These are phyloP conservation scores for Epizoanthus scotinus DNA, from an alignment of 92 coral and sea anemone species.

Conservation along the genomic window DNA sequence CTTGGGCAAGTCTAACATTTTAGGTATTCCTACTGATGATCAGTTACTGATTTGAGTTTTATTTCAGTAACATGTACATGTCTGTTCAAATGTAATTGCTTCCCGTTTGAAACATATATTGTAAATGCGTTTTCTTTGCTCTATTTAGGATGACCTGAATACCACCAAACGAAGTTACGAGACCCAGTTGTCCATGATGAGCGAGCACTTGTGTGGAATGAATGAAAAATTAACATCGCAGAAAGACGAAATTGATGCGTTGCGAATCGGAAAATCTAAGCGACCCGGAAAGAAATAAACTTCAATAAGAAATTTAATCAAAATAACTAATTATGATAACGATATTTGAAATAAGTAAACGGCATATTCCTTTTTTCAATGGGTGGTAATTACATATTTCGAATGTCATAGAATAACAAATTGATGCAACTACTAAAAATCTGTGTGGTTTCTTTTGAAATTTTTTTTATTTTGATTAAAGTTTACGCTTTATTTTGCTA, in stretches of 20 bases:
- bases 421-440: no score
- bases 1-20: no score
- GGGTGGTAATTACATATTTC: no score
- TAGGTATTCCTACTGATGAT: no score
- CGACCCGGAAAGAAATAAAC: constrained; percentile 77
- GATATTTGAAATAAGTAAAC: not conserved
- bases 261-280: constrained; percentile 81
- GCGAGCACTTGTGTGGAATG: constrained; percentile 98
- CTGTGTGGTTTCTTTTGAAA: no score
- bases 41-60: no score
- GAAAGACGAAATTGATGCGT: constrained; percentile 91
- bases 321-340: not conserved
- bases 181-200: constrained; percentile 97
- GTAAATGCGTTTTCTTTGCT: not conserved
- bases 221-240: constrained; percentile 93
- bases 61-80: no score
- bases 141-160: constrained; percentile 85
- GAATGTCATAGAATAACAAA: no score
- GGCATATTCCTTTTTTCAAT: no score
- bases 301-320: not conserved
- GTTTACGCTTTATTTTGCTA: no score
- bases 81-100: not conserved
- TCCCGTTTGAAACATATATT: not conserved
- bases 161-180: constrained; percentile 97
- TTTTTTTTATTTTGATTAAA: no score